Evolutionary conservation across 1,140 invertebrate genomes (phyloP).

Genomic region (Drosophila kurseongensis): DNA sequence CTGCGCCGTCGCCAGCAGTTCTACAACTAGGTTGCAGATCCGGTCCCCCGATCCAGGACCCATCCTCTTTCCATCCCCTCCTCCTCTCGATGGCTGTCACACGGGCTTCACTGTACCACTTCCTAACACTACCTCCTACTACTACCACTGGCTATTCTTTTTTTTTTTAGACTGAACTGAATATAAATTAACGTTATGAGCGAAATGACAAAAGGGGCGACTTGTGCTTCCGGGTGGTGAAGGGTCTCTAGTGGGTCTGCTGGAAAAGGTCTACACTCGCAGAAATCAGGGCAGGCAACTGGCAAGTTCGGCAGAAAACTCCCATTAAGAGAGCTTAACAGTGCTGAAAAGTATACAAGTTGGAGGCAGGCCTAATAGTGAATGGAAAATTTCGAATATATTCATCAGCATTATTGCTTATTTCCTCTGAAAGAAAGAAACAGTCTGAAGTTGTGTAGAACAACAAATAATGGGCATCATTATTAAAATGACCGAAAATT

Average conservation of each 20-base stretch:
- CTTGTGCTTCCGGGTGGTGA: conserved; percentile 39
- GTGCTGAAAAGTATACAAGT: background rate
- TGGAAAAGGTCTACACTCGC: background rate
- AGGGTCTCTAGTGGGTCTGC: conserved; percentile 1
- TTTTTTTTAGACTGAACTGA: conserved; percentile 81
- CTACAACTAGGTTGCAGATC: conserved; percentile 26
- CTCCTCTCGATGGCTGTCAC: conserved; percentile 31
- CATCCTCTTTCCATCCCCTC: background rate
- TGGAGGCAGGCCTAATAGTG: too few relatives aligned
- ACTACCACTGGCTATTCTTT: conserved; percentile 34
- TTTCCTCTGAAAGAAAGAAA: too few relatives aligned
- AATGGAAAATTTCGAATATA: too few relatives aligned
- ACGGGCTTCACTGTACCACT: conserved; percentile 46
- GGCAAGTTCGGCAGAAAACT: too few relatives aligned
- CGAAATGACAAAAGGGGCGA: conserved; percentile 73
- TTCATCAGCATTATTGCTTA: too few relatives aligned
- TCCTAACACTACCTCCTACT: conserved; percentile 18
- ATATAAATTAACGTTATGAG: conserved; percentile 82
- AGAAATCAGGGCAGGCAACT: background rate
- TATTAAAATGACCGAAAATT: too few relatives aligned
- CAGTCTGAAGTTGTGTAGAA: too few relatives aligned
- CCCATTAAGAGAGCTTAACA: background rate
- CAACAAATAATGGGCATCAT: too few relatives aligned
- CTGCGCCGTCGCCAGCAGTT: conserved; percentile 58
- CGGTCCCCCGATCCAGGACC: background rate